Evolutionary conservation across 2,888 invertebrate species (phyloP).

Genomic region (Ceriagrion tenellum): DNA sequence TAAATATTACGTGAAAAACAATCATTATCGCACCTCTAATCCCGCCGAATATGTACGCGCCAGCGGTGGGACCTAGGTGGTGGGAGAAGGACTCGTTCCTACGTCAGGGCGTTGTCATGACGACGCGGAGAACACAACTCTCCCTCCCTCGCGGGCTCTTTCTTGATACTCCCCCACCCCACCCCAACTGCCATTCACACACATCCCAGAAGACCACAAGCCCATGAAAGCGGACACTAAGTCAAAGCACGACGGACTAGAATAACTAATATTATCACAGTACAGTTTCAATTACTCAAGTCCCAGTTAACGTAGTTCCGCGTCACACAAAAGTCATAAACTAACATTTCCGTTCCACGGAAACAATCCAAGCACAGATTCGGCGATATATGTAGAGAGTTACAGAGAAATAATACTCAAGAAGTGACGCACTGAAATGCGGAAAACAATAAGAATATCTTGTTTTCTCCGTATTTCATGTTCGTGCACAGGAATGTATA

Average conservation of each 20-base stretch:
- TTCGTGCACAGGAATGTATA: too few species aligned
- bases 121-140: not conserved
- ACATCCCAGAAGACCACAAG: not conserved
- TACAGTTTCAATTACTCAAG: too few species aligned
- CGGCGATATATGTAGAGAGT: too few species aligned
- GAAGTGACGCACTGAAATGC: too few species aligned
- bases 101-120: slow-evolving; percentile 53
- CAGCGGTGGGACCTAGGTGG: not conserved
- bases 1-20: slow-evolving; percentile 44
- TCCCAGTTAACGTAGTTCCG: too few species aligned
- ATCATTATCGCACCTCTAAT: slow-evolving; percentile 51
- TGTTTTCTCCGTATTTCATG: too few species aligned
- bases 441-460: too few species aligned
- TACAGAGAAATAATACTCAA: too few species aligned
- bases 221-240: not conserved
- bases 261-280: too few species aligned
- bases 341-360: too few species aligned
- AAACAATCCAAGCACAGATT: too few species aligned
- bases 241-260: not conserved
- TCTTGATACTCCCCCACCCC: not conserved
- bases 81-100: not conserved
- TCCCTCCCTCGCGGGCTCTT: not conserved
- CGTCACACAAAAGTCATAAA: too few species aligned
- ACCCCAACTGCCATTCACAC: not conserved
- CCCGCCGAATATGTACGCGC: slow-evolving; percentile 33